A percentile compares a stretch with the other conserved stretches of the same genome.
These are phyloP conservation scores for Sorex araneus DNA, from an alignment of 2,113 vertebrate species.

Conservation along the genomic window DNA sequence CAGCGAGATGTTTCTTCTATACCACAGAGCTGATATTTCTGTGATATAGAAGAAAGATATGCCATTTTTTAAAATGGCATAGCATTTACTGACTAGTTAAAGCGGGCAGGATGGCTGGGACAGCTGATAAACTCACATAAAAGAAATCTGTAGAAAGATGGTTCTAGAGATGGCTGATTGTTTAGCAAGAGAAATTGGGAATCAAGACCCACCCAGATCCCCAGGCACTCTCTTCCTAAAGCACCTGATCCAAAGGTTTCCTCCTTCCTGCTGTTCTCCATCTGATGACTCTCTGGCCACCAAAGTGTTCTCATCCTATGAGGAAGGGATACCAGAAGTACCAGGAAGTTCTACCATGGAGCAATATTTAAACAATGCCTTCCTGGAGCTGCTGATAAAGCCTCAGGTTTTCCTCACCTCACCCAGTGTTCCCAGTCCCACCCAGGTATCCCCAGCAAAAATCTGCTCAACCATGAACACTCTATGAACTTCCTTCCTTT, in stretches of 20 bases:
- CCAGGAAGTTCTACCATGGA: neutral
- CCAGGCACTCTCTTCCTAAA: neutral
- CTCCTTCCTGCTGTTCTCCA: neutral
- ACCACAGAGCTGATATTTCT: neutral
- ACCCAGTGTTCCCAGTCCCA: neutral
- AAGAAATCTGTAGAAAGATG: slow-evolving; percentile 12
- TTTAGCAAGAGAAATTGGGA: neutral
- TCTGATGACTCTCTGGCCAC: neutral
- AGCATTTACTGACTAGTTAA: slow-evolving; percentile 11
- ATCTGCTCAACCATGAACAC: neutral
- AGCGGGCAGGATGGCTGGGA: neutral
- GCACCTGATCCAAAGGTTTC: neutral
- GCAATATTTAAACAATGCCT: neutral
- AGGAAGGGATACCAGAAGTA: neutral
- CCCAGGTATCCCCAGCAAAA: neutral
- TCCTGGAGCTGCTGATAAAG: neutral
- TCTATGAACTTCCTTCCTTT: neutral
- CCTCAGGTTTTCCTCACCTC: neutral
- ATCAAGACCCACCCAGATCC: no score
- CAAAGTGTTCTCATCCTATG: neutral
- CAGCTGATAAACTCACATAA: neutral
- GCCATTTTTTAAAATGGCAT: neutral
- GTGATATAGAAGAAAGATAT: no score
- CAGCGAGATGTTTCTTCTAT: neutral
- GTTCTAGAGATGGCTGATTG: neutral